Conservation (phyloP, 2,888 invertebrate species). For the Drosophila buzzatii region DNA sequence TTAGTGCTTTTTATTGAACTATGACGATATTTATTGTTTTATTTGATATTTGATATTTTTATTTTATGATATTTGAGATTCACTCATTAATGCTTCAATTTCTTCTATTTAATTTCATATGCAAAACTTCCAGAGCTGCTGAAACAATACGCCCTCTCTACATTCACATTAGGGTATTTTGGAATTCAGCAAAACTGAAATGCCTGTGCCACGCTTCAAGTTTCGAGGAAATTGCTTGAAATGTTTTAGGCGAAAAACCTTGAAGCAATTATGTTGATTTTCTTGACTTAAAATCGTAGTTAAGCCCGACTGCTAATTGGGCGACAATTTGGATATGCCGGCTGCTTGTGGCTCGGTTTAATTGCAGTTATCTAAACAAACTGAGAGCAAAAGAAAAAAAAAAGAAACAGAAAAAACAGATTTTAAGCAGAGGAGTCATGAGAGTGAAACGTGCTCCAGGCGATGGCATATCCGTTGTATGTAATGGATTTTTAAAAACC, state of each 20-base stretch:
- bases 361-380: slow-evolving; percentile 43
- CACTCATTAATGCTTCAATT: neutral
- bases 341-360: slow-evolving; percentile 50
- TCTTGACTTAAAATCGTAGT: slow-evolving; percentile 23
- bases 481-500: slow-evolving; percentile 79
- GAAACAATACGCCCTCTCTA: neutral
- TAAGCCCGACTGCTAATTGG: slow-evolving; percentile 46
- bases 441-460: slow-evolving; percentile 37
- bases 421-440: slow-evolving; percentile 26
- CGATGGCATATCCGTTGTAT: slow-evolving; percentile 43
- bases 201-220: slow-evolving; percentile 38
- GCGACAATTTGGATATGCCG: slow-evolving; percentile 42
- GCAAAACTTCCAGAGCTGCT: neutral
- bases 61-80: too few species aligned
- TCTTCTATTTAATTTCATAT: neutral
- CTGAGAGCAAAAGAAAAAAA: neutral
- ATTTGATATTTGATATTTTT: too few species aligned
- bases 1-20: too few species aligned
- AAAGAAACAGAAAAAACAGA: neutral
- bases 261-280: slow-evolving; percentile 72
- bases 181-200: slow-evolving; percentile 53
- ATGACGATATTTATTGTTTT: too few species aligned
- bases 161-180: neutral
- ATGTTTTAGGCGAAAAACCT: slow-evolving; percentile 29
- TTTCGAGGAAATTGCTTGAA: slow-evolving; percentile 40